Conservation (phyloP, 2,113 vertebrate genomes). For the Erinaceus europaeus region DNA sequence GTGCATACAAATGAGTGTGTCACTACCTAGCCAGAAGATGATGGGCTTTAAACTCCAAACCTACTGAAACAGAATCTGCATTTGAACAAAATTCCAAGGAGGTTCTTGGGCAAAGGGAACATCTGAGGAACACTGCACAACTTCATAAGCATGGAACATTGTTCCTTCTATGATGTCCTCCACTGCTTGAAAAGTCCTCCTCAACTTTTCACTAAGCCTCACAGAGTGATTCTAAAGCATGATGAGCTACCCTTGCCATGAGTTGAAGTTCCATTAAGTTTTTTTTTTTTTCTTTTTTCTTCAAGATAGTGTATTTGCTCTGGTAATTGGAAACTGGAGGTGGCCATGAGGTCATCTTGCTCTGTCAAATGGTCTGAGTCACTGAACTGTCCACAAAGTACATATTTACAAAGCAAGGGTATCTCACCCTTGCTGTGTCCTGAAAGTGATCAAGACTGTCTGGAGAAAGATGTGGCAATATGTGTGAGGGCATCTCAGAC, state of each 20-base stretch:
- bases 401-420: neutral
- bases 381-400: neutral
- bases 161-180: too few relatives aligned
- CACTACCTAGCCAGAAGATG: too few relatives aligned
- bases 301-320: neutral
- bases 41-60: neutral
- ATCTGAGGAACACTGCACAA: neutral
- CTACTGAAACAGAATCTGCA: neutral
- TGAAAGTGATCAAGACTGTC: neutral
- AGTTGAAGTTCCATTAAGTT: neutral
- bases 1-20: too few relatives aligned
- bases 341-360: neutral
- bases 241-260: neutral
- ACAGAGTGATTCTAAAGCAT: neutral
- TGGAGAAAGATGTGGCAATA: neutral
- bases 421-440: neutral
- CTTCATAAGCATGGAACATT: neutral
- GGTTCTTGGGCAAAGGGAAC: rapidly evolving
- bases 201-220: neutral
- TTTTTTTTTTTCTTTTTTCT: neutral
- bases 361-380: neutral
- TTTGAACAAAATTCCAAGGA: neutral
- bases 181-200: neutral
- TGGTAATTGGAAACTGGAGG: neutral
- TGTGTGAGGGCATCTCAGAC: neutral